A percentile compares a stretch with the other conserved stretches of the same genome.
phyloP scores from a whole-genome alignment of 2,113 vertebrate species.

The Tiliqua scincoides region DNA sequence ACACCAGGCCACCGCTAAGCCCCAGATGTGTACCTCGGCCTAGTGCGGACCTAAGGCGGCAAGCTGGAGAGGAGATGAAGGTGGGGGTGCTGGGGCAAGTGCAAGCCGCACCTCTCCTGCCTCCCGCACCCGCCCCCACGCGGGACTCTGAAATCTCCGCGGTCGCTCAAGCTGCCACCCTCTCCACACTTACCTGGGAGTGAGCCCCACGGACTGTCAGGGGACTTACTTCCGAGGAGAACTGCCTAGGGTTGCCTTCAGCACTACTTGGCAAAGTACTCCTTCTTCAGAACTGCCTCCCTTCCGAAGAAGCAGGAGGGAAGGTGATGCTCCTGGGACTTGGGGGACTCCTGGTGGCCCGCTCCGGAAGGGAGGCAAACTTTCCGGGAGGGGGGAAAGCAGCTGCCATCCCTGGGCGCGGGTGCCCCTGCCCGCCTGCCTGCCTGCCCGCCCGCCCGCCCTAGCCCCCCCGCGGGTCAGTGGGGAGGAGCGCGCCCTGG shows the following conservation, averaged over 20 bases:
- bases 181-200: too few relatives aligned
- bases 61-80: neutral
- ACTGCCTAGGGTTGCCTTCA: too few relatives aligned
- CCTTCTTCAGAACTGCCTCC: too few relatives aligned
- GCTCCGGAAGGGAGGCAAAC: neutral
- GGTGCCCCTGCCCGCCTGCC: neutral
- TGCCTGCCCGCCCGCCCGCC: neutral
- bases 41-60: neutral
- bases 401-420: neutral
- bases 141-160: too few relatives aligned
- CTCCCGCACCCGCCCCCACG: too few relatives aligned
- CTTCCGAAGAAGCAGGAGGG: neutral
- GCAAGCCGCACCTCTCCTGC: too few relatives aligned
- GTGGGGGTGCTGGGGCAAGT: neutral
- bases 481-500: conserved; percentile 15
- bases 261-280: too few relatives aligned
- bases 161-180: too few relatives aligned
- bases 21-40: neutral
- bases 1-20: neutral
- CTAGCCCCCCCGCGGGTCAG: conserved; percentile 33
- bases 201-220: too few relatives aligned
- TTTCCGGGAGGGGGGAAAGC: neutral
- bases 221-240: too few relatives aligned
- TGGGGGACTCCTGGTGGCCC: neutral
- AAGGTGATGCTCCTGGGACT: neutral